Evolutionary conservation across 2,797 vertebrate species (phyloP), one percentile per base, ranked within the genome.

Genomic region (Acanthurus tractus): DNA sequence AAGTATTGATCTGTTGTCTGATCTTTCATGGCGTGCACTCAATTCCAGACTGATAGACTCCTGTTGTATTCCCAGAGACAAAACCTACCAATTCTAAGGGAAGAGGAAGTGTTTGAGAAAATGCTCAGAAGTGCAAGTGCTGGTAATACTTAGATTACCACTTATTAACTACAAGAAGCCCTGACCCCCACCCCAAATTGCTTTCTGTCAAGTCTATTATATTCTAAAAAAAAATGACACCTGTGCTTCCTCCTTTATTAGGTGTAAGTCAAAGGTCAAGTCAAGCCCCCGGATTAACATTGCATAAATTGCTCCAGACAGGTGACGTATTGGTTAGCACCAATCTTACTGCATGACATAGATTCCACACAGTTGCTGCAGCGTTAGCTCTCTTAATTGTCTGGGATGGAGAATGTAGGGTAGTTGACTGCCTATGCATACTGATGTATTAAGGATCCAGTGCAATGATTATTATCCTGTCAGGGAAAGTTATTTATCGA

Each of bases 1-100:
- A 22, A 65, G 54, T 87, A 95, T 95, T 88, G 93, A 95, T 95
- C 87, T 90, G 86, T 90, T 93, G 93, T 92, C 92, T 94, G 90
- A 88, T 92, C 92, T 90, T 92, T 91, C 86, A 93, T 84, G 87
- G 88, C 91, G 82, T 88, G 70, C 87, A 87, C 84, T 92, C 82
- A 75, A 84, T 92, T 90, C 82, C 83, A 90, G 89, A 90, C 87
- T 89, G 86, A 92, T 91, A 66, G 87, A 90, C 88, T 91, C 75
- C 74, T 56, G 72, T 59, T 90, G 69, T 84, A 80, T 90, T 88
- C 88, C 66, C 79, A 74, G 57, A 38, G 67, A 82, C 59, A 36
- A 57, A 77, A 75, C 42, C 77, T 52, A 48, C 70, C 54, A 67
- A 61, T 25, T n/a, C 36, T 70, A 63, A 70, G 40, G 42, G 48